Evolutionary conservation across 2,888 invertebrate genomes (phyloP), one percentile per base, ranked within the genome.

Genomic region (Sceliomorpha sp.): DNA sequence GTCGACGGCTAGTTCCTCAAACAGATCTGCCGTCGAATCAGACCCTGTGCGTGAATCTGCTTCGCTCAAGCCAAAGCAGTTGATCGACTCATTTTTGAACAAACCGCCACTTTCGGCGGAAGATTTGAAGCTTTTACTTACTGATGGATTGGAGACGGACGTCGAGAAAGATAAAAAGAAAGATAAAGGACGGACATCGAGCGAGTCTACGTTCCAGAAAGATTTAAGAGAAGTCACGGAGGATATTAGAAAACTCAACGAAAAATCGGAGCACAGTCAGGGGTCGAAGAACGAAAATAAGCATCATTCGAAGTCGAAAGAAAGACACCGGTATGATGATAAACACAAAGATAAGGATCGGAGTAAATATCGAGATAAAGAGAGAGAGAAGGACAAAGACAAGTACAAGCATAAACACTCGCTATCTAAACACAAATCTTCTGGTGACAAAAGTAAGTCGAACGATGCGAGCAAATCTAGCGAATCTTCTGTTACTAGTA

Each of bases 91-190:
- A 1, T 10, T 81, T 0, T 77, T 79, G 0, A 80, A 79, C 0
- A 79, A 81, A 24, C 86, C 87, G 2, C 88, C 88, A 1, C 70
- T 88, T 1, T 83, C 87, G 1, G 79, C 77, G 27, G 86, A 85
- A 42, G 88, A 88, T 48, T 24, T 88, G 13, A 84, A 84, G 0
- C 85, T 85, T 32, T 70, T 85, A 7, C 55, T 88, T 68, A 72
- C 83, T 58, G 78, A 91, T 79, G 12, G 34, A 6, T 48, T n/a
- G 26, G 50, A 53, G 0, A 4, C 29, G 1, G 42, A 1, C 17
- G 1, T 1, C 1, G 20, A 20, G 20, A 51, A 44, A 1, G 36
- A 55, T 31, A 48, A 42, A 9, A 3, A n/a, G 1, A 56, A 7
- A 2, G 31, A 10, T 9, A 10, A 10, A 9, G 50, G 50, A 6